Percentiles rank a stretch among this genome's conserved stretches.
phyloP scores from a whole-genome alignment of 2,888 invertebrate species.

The Drosophila vallismaia region DNA sequence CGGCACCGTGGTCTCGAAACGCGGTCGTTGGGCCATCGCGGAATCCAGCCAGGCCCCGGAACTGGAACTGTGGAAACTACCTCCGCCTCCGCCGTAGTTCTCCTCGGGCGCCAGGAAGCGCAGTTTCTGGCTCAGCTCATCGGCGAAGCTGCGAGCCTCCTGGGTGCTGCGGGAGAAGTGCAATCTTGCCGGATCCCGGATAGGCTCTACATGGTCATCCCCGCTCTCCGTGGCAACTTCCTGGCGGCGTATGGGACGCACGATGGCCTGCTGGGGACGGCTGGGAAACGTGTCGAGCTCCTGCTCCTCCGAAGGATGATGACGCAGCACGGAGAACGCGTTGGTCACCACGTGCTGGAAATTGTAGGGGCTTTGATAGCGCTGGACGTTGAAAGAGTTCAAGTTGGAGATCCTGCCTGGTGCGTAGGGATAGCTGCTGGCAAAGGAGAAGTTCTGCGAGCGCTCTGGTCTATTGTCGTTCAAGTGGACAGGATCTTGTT shows the following conservation, averaged over 20 bases:
- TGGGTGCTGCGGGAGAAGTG: constrained; percentile 71
- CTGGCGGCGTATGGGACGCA: constrained; percentile 85
- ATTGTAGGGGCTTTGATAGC: constrained; percentile 63
- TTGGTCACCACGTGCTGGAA: constrained; percentile 73
- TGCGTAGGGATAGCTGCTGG: constrained; percentile 74
- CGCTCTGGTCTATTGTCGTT: constrained; percentile 64
- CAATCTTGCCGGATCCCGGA: constrained; percentile 33
- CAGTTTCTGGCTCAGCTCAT: constrained; percentile 89
- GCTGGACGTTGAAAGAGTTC: constrained; percentile 53
- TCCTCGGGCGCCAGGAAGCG: constrained; percentile 87
- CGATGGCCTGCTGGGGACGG: constrained; percentile 85
- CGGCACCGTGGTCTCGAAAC: constrained; percentile 92
- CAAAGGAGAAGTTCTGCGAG: constrained; percentile 78
- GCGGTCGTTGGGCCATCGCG: constrained; percentile 84
- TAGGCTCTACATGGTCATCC: constrained; percentile 40
- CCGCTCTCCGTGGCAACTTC: constrained; percentile 47
- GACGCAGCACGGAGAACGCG: constrained; percentile 68
- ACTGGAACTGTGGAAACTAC: constrained; percentile 18
- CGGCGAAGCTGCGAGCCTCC: constrained; percentile 86
- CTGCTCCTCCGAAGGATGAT: constrained; percentile 54
- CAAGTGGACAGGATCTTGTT: constrained; percentile 67
- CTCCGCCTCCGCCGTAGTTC: constrained; percentile 79
- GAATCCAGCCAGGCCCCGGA: constrained; percentile 42
- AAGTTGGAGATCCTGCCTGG: constrained; percentile 53
- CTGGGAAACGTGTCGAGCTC: constrained; percentile 49